Conservation (phyloP, 2,797 vertebrate species). For the Thamnophis elegans region DNA sequence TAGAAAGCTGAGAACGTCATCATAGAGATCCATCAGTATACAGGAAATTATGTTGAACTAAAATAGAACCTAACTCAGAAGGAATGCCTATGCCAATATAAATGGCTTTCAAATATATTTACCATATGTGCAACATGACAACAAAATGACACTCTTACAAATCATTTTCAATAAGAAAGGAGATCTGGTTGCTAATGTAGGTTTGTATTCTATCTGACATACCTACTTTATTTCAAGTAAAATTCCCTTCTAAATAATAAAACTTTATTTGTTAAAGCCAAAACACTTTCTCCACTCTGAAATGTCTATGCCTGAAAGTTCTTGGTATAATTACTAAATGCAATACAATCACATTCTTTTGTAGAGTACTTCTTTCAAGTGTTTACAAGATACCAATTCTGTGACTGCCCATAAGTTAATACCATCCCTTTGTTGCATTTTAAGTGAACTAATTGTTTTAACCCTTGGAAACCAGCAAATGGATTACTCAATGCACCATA, state of each 20-base stretch:
- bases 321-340: constrained; percentile 47
- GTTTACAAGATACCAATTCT: constrained; percentile 1
- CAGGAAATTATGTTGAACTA: neutral
- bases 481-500: constrained; percentile 14
- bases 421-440: constrained; percentile 44
- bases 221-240: constrained; percentile 7
- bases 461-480: neutral
- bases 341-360: constrained; percentile 7
- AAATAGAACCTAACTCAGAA: constrained; percentile 15
- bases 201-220: constrained; percentile 45
- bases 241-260: constrained; percentile 40
- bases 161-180: constrained; percentile 33
- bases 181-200: constrained; percentile 28
- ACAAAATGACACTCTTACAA: constrained; percentile 35
- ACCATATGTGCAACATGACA: constrained; percentile 24
- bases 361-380: constrained; percentile 5
- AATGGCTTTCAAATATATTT: constrained; percentile 36
- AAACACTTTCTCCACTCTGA: constrained; percentile 48
- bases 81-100: neutral
- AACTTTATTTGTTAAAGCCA: constrained; percentile 47
- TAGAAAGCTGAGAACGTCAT: neutral
- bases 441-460: constrained; percentile 27
- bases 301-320: constrained; percentile 23
- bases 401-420: constrained; percentile 46
- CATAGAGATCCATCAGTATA: neutral